Evolutionary conservation across 2,888 invertebrate genomes (phyloP).

Genomic region (Cryptops parisi): DNA sequence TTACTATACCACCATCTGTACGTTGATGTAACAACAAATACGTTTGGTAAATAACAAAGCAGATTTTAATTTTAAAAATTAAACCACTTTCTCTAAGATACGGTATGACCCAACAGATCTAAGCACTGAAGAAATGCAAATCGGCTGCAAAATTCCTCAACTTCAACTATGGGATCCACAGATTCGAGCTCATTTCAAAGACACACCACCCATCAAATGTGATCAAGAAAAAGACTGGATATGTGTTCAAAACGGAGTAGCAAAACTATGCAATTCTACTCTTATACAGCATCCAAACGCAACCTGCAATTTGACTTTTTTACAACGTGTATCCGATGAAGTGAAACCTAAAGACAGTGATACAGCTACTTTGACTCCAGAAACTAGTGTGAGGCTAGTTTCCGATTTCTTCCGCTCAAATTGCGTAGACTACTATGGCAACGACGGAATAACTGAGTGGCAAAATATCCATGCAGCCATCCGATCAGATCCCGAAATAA

Average conservation of each 20-base stretch:
- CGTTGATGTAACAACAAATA: too few species aligned
- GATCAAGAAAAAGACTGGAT: constrained; percentile 55
- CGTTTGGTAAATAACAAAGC: too few species aligned
- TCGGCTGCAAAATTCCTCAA: too few species aligned
- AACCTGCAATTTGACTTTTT: constrained; percentile 2
- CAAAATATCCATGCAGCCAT: constrained; percentile 50
- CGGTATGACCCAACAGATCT: too few species aligned
- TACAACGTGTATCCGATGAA: constrained; percentile 1
- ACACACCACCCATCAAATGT: constrained; percentile 53
- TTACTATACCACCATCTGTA: too few species aligned
- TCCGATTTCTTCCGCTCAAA: not conserved
- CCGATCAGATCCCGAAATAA: constrained; percentile 36
- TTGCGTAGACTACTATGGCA: constrained; percentile 1
- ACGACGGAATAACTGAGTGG: too few species aligned
- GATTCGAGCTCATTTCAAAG: too few species aligned
- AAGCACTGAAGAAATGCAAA: too few species aligned
- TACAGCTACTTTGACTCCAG: not conserved
- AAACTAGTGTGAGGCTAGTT: not conserved
- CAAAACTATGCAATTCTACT: not conserved
- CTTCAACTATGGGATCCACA: too few species aligned
- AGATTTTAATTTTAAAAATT: too few species aligned
- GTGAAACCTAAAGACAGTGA: not conserved
- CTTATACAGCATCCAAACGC: not conserved
- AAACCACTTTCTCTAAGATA: too few species aligned
- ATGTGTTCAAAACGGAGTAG: not conserved